A percentile compares a stretch with the other conserved stretches of the same genome.
These are phyloP conservation scores for Otolemur garnettii DNA, from an alignment of 2,113 vertebrate species.

Conservation along the genomic window DNA sequence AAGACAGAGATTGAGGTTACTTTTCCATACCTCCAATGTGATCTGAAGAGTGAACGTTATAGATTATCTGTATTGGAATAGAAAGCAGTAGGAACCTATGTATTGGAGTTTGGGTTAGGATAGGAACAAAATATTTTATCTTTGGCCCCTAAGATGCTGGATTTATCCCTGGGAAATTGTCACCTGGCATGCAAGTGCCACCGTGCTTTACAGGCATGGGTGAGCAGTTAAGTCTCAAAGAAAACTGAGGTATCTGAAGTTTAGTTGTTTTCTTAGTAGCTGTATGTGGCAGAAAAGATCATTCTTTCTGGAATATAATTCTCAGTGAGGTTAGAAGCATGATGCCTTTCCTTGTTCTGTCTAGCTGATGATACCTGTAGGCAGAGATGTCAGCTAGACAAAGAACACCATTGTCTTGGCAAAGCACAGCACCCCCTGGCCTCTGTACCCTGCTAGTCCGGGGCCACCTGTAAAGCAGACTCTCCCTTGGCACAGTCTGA, in stretches of 20 bases:
- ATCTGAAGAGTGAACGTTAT: not conserved
- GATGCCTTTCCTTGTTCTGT: not conserved
- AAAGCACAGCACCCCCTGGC: not conserved
- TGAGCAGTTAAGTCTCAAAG: not conserved
- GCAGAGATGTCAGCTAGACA: not conserved
- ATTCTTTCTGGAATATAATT: not conserved
- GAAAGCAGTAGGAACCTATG: not conserved
- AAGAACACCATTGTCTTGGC: not conserved
- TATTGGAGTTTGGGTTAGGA: not conserved
- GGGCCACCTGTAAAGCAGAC: fast-evolving
- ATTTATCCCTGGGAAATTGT: not conserved
- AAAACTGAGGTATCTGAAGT: not conserved
- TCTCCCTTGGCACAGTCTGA: not conserved
- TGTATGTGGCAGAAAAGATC: not conserved
- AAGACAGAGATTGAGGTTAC: not conserved
- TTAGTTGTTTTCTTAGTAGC: not conserved
- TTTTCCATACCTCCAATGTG: not conserved
- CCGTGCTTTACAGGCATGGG: fast-evolving
- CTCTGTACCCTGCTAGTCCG: not conserved
- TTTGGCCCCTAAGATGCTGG: not conserved
- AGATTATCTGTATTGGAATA: not conserved
- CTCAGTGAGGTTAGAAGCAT: not conserved
- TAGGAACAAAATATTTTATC: not conserved
- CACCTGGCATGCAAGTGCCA: not conserved
- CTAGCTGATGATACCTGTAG: not conserved